These are phyloP conservation scores for Talpa occidentalis DNA, from an alignment of 2,113 vertebrate genomes.

Conservation along the genomic window DNA sequence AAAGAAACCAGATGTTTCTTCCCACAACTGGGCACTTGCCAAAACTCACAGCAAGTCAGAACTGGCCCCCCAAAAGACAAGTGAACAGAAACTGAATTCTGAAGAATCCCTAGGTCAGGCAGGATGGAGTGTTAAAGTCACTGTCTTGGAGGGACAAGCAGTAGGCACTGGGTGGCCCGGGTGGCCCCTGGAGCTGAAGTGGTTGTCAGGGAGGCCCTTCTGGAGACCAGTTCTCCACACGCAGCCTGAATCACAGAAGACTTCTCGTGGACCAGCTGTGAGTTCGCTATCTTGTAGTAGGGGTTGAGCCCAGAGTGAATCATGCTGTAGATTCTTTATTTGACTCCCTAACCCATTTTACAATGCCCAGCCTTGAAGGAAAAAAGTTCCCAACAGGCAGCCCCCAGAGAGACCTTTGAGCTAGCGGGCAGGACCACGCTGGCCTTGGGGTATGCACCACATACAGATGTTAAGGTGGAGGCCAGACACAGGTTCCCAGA, in stretches of 20 bases:
- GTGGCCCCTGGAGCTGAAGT: neutral
- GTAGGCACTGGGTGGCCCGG: neutral
- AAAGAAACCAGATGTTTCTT: neutral
- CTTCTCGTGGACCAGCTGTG: neutral
- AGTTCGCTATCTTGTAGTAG: neutral
- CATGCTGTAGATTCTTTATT: neutral
- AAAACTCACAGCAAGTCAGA: neutral
- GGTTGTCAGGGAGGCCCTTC: rapidly evolving
- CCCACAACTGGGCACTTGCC: neutral
- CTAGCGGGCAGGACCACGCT: neutral
- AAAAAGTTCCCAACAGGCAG: neutral
- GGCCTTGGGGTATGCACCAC: neutral
- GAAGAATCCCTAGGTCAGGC: neutral
- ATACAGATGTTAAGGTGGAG: neutral
- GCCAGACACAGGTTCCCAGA: neutral
- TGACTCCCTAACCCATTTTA: neutral
- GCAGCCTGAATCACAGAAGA: neutral
- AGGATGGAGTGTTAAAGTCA: neutral
- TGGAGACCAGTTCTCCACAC: neutral
- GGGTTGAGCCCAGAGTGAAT: neutral
- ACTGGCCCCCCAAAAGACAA: neutral
- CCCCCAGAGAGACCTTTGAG: neutral
- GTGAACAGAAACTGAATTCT: neutral
- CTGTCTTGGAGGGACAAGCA: neutral
- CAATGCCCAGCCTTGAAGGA: neutral